These are phyloP conservation scores for Diaperis boleti DNA, from an alignment of 2,888 invertebrate species.

Conservation along the genomic window DNA sequence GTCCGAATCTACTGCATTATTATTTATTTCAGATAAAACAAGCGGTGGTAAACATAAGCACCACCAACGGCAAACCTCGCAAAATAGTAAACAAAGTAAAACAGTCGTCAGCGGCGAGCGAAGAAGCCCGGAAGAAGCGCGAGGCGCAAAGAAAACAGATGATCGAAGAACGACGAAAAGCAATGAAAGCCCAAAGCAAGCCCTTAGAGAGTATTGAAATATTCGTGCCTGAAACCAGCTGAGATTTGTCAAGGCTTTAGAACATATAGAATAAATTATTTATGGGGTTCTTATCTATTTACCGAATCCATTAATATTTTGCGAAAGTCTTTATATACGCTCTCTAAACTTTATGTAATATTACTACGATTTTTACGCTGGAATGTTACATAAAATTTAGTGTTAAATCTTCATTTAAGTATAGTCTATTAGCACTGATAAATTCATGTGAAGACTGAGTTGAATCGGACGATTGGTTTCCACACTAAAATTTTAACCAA, in stretches of 20 bases:
- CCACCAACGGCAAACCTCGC: conserved; percentile 41
- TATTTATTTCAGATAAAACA: conserved; percentile 11
- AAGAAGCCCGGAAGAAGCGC: conserved; percentile 68
- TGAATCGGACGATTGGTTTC: conserved; percentile 40
- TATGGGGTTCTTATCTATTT: conserved; percentile 6
- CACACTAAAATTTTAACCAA: conserved; percentile 45
- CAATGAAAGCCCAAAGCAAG: conserved; percentile 64
- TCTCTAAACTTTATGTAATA: background rate
- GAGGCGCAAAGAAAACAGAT: conserved; percentile 84
- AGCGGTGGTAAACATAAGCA: conserved; percentile 1
- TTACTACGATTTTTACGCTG: too few species aligned
- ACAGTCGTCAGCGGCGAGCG: conserved; percentile 65
- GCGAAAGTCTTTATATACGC: conserved; percentile 17
- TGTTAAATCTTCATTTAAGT: background rate
- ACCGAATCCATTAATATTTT: conserved; percentile 35
- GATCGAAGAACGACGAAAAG: conserved; percentile 80
- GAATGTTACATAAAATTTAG: background rate
- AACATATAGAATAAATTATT: conserved; percentile 26
- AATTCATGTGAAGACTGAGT: conserved; percentile 52
- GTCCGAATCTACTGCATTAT: too few species aligned
- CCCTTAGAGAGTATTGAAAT: conserved; percentile 63
- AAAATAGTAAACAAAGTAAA: conserved; percentile 46
- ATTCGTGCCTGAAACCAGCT: conserved; percentile 65
- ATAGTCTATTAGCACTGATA: conserved; percentile 29
- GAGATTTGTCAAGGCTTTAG: conserved; percentile 52